Base-by-base conservation (phyloP, 2,888 invertebrate species). In the Parnassius smintheus region DNA sequence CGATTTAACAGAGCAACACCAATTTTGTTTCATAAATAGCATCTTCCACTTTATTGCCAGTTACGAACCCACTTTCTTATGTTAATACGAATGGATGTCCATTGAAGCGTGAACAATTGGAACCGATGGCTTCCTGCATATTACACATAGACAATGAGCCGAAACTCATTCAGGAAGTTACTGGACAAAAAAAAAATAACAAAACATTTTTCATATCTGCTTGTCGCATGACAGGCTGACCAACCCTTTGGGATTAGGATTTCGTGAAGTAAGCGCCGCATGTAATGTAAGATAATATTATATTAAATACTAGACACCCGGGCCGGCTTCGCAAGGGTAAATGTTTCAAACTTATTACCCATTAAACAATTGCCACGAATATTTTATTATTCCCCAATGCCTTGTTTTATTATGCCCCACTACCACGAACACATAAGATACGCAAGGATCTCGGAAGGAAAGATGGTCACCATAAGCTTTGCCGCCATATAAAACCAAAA, bases 101-200 rank as follows among this genome's bases (percentile, higher is more conserved):
- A 79, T 70, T 78, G 72, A 76, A 74, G 75, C 86, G 76, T 80
- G 72, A 72, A 86, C 86, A 86, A 87, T 87, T 79, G 82, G 56
- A 70, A 80, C 78, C 79, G 76, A 86, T 87, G 81, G 80, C 83
- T 89, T 89, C 87, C 88, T 86, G 81, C 68, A 77, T 79, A 82
- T 79, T 83, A 77, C 78, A 76, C 78, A 72, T 66, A 73, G 79
- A 89, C 83, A 88, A 87, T 86, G 79, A 64, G 52, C 46, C 59
- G 35, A 46, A 61, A 56, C 22, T 70, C 85, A 89, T 89, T 88
- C 85, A 87, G 70, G 67, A 74, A 72, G 73, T 70, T 72, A 70
- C 71, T 72, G 77, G 74, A 78, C 78, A 81, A 83, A 81, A 77
- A 81, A 77, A 35, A 71, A 66, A 67, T 45, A 70, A 74, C 72